phyloP scores from a whole-genome alignment of 2,113 vertebrate species.

The Ctenodactylus gundi region DNA sequence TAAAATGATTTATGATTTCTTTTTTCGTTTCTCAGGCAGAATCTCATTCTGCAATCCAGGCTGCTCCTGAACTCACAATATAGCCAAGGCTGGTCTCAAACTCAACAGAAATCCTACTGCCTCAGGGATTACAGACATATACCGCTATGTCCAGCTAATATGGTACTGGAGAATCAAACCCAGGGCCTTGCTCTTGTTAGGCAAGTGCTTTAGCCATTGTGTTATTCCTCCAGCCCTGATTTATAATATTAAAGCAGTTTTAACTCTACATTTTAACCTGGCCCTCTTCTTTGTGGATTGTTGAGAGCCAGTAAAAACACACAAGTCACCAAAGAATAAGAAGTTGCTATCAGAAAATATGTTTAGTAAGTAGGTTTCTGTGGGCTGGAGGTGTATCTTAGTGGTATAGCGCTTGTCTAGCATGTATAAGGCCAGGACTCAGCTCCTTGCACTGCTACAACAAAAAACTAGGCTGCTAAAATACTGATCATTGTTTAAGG shows the following conservation, averaged over 20 bases:
- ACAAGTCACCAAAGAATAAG: background rate
- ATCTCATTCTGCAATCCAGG: too few species aligned
- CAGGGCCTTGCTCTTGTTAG: too few species aligned
- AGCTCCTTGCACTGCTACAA: background rate
- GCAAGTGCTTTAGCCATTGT: too few species aligned
- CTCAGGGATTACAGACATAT: too few species aligned
- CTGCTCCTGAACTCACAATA: too few species aligned
- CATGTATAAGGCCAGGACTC: background rate
- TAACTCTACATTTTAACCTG: background rate
- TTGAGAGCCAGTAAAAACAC: background rate
- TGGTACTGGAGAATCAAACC: too few species aligned
- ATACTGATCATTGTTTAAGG: background rate
- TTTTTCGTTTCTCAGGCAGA: too few species aligned
- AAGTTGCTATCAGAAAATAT: background rate
- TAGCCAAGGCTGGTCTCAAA: too few species aligned
- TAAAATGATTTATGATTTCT: too few species aligned
- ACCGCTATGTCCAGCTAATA: too few species aligned
- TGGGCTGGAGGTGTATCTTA: background rate
- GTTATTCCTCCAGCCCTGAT: too few species aligned
- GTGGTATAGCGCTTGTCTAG: background rate
- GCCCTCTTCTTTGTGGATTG: background rate
- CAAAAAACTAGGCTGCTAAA: background rate
- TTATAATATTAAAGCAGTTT: background rate
- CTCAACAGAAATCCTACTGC: too few species aligned
- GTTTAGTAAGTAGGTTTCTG: background rate